Evolutionary conservation across 2,888 invertebrate species (phyloP).

Genomic region (Amphipoea oculea): DNA sequence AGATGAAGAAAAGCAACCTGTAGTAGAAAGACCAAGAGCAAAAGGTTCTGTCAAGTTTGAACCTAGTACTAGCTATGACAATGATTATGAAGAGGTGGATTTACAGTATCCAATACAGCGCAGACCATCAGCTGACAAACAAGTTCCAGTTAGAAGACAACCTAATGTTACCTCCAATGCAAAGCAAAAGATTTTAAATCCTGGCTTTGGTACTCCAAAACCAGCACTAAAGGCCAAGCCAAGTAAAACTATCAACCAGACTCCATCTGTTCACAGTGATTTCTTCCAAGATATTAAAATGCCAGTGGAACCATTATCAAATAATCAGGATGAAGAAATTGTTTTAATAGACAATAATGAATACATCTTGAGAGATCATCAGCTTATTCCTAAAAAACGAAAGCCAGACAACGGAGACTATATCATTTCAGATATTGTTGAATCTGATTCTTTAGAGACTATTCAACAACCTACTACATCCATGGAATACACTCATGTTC

Average conservation of each 20-base stretch:
- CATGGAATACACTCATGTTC: constrained; percentile 75
- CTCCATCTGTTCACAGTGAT: constrained; percentile 70
- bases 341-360: constrained; percentile 91
- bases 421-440: constrained; percentile 75
- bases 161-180: constrained; percentile 64
- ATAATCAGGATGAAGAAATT: constrained; percentile 77
- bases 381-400: constrained; percentile 78
- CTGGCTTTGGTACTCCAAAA: constrained; percentile 74
- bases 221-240: constrained; percentile 67
- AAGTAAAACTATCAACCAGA: constrained; percentile 51
- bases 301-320: constrained; percentile 53
- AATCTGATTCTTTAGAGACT: constrained; percentile 73
- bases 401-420: constrained; percentile 72
- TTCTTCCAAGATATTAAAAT: constrained; percentile 72
- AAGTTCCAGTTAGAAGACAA: constrained; percentile 83
- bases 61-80: constrained; percentile 72
- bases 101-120: constrained; percentile 81
- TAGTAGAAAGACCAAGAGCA: constrained; percentile 48
- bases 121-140: constrained; percentile 87
- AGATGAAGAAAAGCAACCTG: constrained; percentile 78
- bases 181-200: constrained; percentile 86
- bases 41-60: constrained; percentile 78
- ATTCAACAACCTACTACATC: constrained; percentile 75
- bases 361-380: constrained; percentile 87
- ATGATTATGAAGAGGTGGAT: constrained; percentile 79